phyloP scores from a whole-genome alignment of 2,797 vertebrate genomes.

The Sitta carolinensis region DNA sequence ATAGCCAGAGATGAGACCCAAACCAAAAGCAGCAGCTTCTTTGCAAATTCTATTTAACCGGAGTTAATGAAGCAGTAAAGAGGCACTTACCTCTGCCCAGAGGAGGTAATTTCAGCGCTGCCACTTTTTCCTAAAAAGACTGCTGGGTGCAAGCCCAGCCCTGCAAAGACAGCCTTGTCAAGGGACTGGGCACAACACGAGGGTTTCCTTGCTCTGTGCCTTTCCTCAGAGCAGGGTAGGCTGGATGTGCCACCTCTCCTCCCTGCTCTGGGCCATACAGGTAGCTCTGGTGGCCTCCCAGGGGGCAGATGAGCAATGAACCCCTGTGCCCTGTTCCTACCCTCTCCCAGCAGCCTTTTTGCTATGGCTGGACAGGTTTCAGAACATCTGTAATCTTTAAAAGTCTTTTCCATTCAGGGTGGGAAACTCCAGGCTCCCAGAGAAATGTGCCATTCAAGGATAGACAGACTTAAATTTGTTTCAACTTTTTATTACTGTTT shows the following conservation, averaged over 20 bases:
- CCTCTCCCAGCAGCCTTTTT: not conserved
- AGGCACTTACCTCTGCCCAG: not conserved
- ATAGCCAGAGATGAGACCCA: not conserved
- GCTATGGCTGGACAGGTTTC: not conserved
- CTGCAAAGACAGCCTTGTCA: not conserved
- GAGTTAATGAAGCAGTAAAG: slow-evolving; percentile 18
- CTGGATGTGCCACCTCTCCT: not conserved
- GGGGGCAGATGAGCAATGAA: not conserved
- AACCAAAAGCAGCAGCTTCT: slow-evolving; percentile 25
- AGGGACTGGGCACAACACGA: not conserved
- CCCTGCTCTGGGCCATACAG: not conserved
- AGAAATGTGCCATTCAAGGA: not conserved
- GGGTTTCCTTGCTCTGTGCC: not conserved
- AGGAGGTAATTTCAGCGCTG: not conserved
- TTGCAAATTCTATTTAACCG: slow-evolving; percentile 32
- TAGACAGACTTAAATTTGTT: not conserved
- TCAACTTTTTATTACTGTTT: slow-evolving; percentile 28
- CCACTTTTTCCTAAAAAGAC: not conserved
- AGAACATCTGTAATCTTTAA: not conserved
- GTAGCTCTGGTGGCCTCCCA: not conserved
- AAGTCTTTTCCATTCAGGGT: not conserved
- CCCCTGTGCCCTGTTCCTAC: not conserved
- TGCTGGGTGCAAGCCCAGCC: not conserved
- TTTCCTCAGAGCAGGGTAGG: not conserved
- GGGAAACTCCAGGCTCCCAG: not conserved